Conservation (phyloP, 2,797 vertebrate species). For the Microhierax caerulescens region DNA sequence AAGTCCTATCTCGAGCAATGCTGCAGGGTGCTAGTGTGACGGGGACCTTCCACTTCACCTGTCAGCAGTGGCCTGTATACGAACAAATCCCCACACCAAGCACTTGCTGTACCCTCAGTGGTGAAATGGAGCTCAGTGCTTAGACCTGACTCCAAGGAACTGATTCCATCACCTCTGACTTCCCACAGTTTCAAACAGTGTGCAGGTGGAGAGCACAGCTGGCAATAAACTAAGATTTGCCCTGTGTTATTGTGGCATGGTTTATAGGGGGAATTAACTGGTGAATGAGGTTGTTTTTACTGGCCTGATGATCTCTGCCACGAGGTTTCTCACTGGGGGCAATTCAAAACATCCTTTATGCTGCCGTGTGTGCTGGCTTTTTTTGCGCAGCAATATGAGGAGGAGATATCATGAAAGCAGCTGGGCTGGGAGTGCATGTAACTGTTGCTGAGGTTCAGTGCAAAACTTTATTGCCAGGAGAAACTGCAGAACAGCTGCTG, state of each 20-base stretch:
- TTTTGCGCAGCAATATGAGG: background rate
- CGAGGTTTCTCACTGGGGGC: background rate
- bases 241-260: background rate
- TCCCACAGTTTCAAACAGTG: background rate
- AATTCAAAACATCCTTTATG: background rate
- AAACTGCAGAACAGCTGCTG: background rate
- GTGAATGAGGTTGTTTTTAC: background rate
- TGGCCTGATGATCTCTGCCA: background rate
- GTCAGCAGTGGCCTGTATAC: background rate
- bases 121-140: background rate
- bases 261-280: background rate
- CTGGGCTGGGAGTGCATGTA: background rate
- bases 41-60: background rate
- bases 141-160: background rate
- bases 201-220: background rate
- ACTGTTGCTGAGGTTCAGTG: background rate
- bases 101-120: background rate
- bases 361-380: background rate
- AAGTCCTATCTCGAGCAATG: background rate
- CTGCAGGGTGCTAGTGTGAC: background rate
- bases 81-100: background rate
- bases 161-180: background rate
- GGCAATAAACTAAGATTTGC: background rate
- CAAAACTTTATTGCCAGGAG: conserved; percentile 6
- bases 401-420: background rate